These are phyloP conservation scores for Trypoxylon attenuatum DNA, from an alignment of 2,888 invertebrate genomes.

Conservation along the genomic window DNA sequence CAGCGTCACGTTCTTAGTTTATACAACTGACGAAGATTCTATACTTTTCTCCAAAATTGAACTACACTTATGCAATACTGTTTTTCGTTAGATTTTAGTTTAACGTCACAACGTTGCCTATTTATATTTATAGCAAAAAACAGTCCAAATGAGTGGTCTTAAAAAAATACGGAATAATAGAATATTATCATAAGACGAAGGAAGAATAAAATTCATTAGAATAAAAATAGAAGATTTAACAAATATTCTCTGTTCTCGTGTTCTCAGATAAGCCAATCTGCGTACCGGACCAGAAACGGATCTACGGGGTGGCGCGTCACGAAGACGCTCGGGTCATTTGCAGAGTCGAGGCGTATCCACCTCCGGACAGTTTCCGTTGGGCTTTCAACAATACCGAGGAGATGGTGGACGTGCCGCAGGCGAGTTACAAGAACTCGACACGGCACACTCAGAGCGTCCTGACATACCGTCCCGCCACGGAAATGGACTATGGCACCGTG, in stretches of 20 bases:
- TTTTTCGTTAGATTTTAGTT: no score
- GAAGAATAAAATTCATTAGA: no score
- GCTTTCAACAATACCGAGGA: slow-evolving; percentile 92
- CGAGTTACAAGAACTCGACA: slow-evolving; percentile 79
- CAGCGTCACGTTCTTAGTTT: no score
- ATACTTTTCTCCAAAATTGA: no score
- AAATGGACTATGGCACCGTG: slow-evolving; percentile 85
- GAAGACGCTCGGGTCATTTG: slow-evolving; percentile 88
- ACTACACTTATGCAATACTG: no score
- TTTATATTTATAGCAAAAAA: no score
- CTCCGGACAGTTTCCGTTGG: slow-evolving; percentile 90
- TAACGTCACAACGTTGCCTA: no score
- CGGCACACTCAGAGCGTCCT: slow-evolving; percentile 79
- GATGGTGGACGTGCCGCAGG: slow-evolving; percentile 83
- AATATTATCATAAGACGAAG: no score
- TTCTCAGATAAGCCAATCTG: slow-evolving; percentile 89
- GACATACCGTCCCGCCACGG: slow-evolving; percentile 85
- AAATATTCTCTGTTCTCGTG: not conserved
- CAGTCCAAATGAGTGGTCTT: no score
- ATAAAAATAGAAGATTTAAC: not conserved
- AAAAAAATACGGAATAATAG: no score
- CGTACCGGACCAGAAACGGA: slow-evolving; percentile 82
- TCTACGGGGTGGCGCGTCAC: slow-evolving; percentile 89
- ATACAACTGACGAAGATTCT: no score
- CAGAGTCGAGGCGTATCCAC: slow-evolving; percentile 90